phyloP scores from a whole-genome alignment of 2,888 invertebrate species.

The Eupeodes luniger region DNA sequence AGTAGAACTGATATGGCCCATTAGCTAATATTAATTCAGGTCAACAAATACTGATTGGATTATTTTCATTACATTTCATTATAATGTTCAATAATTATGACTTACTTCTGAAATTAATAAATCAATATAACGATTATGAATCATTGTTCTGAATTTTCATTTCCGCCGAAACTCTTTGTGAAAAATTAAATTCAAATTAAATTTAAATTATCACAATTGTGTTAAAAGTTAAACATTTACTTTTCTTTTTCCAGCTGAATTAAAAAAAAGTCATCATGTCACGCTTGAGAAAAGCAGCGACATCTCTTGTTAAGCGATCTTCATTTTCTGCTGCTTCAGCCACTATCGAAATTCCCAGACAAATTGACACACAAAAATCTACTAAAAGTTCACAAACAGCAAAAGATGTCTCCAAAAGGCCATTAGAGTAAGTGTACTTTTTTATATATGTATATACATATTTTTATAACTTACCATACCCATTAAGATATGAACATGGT shows the following conservation, averaged over 20 bases:
- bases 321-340: slow-evolving; percentile 80
- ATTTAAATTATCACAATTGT: no score
- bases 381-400: slow-evolving; percentile 4
- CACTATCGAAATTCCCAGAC: slow-evolving; percentile 58
- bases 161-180: no score
- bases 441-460: not conserved
- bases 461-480: not conserved
- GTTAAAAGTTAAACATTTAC: no score
- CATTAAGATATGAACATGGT: not conserved
- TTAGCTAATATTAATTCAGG: slow-evolving; percentile 3
- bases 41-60: slow-evolving; percentile 14
- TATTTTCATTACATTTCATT: not conserved
- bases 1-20: not conserved
- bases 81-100: not conserved
- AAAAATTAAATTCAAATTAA: no score
- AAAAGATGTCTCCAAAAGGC: slow-evolving; percentile 19
- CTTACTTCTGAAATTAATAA: not conserved
- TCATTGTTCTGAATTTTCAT: no score
- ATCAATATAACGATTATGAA: not conserved
- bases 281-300: slow-evolving; percentile 80
- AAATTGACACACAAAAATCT: slow-evolving; percentile 40
- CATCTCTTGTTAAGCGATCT: slow-evolving; percentile 80
- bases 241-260: not conserved
- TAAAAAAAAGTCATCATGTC: slow-evolving; percentile 47
- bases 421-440: slow-evolving; percentile 49